phyloP scores from a whole-genome alignment of 2,113 vertebrate species.

The Clinocottus analis region DNA sequence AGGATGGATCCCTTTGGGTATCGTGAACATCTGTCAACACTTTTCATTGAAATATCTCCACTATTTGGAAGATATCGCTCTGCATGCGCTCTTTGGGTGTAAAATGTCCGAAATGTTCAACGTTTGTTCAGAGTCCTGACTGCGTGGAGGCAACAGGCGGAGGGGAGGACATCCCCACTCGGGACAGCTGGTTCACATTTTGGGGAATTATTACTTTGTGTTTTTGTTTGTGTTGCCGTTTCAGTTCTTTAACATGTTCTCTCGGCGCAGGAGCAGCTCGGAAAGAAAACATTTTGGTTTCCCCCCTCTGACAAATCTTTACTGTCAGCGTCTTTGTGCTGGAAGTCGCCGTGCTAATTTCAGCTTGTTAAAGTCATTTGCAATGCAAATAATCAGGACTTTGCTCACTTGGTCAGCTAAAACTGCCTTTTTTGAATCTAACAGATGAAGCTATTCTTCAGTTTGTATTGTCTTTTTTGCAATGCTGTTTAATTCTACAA shows the following conservation, averaged over 20 bases:
- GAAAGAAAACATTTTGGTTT: slow-evolving; percentile 60
- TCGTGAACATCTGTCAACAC: neutral
- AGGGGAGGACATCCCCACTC: neutral
- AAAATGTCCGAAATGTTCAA: slow-evolving; percentile 18
- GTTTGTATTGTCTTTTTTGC: neutral
- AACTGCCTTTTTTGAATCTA: neutral
- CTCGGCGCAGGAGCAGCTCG: slow-evolving; percentile 41
- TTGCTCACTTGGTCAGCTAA: neutral
- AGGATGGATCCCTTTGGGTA: neutral
- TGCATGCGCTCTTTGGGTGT: neutral
- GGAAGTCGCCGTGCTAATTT: slow-evolving; percentile 11
- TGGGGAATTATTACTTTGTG: slow-evolving; percentile 40
- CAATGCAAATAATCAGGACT: slow-evolving; percentile 33
- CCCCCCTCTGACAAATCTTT: neutral
- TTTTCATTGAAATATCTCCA: no score
- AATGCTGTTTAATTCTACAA: neutral
- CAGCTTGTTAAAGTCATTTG: slow-evolving; percentile 49
- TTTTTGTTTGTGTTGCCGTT: slow-evolving; percentile 62
- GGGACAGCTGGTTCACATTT: slow-evolving; percentile 77
- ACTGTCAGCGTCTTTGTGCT: slow-evolving; percentile 5
- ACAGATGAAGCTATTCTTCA: neutral
- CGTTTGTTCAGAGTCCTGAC: slow-evolving; percentile 7
- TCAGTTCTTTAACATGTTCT: slow-evolving; percentile 48
- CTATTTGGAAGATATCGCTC: neutral
- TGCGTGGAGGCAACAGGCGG: neutral